Conservation (phyloP, 1,140 invertebrate genomes). For the Zaprionus davidi region DNA sequence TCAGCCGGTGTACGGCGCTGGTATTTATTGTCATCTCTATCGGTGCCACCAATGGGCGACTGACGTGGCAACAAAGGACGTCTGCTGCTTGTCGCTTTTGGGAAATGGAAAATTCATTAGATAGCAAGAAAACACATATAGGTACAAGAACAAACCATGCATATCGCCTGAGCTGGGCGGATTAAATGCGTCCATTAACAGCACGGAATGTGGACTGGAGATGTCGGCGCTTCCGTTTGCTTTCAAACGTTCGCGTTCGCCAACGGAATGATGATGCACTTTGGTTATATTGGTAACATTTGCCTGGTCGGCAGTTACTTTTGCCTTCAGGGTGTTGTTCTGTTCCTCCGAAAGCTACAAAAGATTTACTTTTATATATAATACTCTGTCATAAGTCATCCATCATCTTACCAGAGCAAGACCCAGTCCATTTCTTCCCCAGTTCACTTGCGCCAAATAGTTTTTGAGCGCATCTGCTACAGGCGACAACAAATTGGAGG, state of each 20-base stretch:
- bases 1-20: constrained; percentile 79
- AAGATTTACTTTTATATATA: neutral
- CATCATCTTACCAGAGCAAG: constrained; percentile 66
- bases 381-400: neutral
- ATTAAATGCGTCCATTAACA: constrained; percentile 83
- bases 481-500: constrained; percentile 79
- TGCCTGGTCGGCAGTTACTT: constrained; percentile 36
- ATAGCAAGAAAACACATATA: neutral
- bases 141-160: constrained; percentile 60
- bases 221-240: constrained; percentile 58
- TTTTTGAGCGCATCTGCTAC: constrained; percentile 78
- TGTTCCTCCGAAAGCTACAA: constrained; percentile 69
- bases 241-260: constrained; percentile 73
- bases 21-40: constrained; percentile 84
- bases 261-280: constrained; percentile 72
- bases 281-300: constrained; percentile 77
- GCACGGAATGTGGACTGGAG: constrained; percentile 81
- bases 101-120: neutral
- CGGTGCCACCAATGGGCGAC: constrained; percentile 77
- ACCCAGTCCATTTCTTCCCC: constrained; percentile 82
- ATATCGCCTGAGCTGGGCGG: constrained; percentile 71
- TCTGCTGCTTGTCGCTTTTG: constrained; percentile 67
- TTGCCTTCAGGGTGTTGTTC: constrained; percentile 58
- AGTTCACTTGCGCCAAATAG: constrained; percentile 73
- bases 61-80: constrained; percentile 77